phyloP scores from a whole-genome alignment of 64 coral and sea anemone species.

The Trachythela sp. region DNA sequence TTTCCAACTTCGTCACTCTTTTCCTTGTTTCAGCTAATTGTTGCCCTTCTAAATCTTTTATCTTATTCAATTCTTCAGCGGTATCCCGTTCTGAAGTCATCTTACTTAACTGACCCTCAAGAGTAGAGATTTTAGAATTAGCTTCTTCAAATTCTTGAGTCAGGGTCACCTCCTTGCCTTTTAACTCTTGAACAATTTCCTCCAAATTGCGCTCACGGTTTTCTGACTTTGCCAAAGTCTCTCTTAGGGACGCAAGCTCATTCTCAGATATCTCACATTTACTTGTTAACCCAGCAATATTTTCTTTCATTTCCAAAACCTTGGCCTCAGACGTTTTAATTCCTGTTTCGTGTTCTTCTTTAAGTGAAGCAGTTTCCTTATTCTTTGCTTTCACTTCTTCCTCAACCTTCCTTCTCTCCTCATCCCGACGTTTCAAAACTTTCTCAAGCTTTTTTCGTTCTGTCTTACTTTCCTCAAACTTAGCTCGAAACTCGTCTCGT shows the following conservation, averaged over 20 bases:
- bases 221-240: not conserved
- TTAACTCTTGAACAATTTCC: not conserved
- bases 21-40: not conserved
- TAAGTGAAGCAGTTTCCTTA: not conserved
- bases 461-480: not conserved
- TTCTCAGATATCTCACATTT: not conserved
- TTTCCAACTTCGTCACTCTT: slow-evolving; percentile 12
- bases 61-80: not conserved
- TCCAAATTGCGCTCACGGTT: not conserved
- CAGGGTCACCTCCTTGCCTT: not conserved
- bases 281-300: not conserved
- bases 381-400: not conserved
- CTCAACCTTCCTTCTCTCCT: not conserved
- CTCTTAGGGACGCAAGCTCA: not conserved
- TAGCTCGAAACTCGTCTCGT: not conserved
- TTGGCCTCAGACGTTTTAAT: not conserved
- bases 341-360: not conserved
- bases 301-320: not conserved
- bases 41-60: not conserved
- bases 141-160: not conserved
- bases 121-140: not conserved
- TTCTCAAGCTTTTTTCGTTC: not conserved
- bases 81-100: not conserved
- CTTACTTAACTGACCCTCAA: not conserved
- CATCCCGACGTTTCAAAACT: not conserved